Percentiles rank a stretch among this genome's conserved stretches.
Evolutionary conservation across 2,113 vertebrate species (phyloP).

Genomic region (Chloebia gouldiae): DNA sequence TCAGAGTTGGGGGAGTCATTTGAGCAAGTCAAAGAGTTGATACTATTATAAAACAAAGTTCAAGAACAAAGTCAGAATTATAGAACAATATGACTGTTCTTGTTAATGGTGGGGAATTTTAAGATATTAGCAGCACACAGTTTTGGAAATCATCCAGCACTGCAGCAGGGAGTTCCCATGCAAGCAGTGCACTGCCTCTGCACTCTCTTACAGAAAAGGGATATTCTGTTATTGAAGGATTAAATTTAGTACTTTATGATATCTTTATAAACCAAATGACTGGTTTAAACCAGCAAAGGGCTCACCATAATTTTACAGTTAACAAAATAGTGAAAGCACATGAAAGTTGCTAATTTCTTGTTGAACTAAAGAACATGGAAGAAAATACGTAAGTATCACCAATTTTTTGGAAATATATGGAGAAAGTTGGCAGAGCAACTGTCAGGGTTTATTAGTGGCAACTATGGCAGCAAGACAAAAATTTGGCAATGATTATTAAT

Average conservation of each 20-base stretch:
- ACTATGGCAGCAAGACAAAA: neutral
- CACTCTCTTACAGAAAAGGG: neutral
- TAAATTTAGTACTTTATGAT: neutral
- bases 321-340: neutral
- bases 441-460: neutral
- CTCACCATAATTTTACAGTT: neutral
- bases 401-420: neutral
- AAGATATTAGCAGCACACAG: neutral
- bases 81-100: neutral
- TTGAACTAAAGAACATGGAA: neutral
- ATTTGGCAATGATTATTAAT: neutral
- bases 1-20: neutral
- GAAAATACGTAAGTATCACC: neutral
- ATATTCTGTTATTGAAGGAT: neutral
- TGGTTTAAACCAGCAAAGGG: neutral
- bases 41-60: neutral
- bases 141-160: neutral
- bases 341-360: neutral
- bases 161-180: neutral
- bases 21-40: neutral
- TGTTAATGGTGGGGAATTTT: neutral
- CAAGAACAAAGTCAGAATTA: neutral
- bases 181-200: rapidly evolving
- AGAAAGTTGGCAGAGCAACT: neutral
- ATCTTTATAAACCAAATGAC: neutral